A percentile compares a stretch with the other conserved stretches of the same genome.
Conservation (phyloP, 2,113 vertebrate species). For the Bettongia penicillata region DNA sequence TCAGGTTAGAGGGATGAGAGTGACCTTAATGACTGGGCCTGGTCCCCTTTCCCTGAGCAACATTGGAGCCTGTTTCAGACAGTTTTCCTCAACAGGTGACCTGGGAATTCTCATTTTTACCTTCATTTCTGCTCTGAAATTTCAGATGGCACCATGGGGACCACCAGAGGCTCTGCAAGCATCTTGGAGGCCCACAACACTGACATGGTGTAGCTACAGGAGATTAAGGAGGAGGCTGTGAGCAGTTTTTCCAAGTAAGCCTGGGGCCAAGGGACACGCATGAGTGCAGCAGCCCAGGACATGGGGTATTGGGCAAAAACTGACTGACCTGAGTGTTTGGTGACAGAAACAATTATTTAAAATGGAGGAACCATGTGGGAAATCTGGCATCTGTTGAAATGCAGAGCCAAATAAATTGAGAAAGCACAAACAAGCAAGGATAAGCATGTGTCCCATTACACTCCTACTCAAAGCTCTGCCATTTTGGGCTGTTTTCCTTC, state of each 20-base stretch:
- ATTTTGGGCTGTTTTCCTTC: neutral
- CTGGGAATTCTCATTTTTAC: neutral
- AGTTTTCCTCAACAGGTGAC: neutral
- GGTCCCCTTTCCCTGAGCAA: no score
- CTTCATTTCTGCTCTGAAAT: neutral
- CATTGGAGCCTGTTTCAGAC: no score
- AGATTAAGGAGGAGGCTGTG: conserved; percentile 91
- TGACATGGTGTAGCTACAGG: conserved; percentile 92
- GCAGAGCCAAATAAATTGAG: neutral
- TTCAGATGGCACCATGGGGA: conserved; percentile 76
- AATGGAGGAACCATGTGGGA: neutral
- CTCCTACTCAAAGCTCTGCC: neutral
- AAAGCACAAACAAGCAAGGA: no score
- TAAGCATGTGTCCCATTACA: neutral
- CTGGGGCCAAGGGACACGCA: neutral
- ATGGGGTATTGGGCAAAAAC: no score
- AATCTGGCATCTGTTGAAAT: neutral
- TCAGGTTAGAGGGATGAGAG: neutral
- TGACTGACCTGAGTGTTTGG: no score
- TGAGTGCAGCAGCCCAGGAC: no score
- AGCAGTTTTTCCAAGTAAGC: conserved; percentile 91
- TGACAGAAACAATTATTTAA: neutral
- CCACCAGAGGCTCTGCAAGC: conserved; percentile 36
- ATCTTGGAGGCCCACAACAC: conserved; percentile 84
- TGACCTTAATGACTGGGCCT: neutral